phyloP scores from a whole-genome alignment of 2,888 invertebrate species.

The Mantis religiosa region DNA sequence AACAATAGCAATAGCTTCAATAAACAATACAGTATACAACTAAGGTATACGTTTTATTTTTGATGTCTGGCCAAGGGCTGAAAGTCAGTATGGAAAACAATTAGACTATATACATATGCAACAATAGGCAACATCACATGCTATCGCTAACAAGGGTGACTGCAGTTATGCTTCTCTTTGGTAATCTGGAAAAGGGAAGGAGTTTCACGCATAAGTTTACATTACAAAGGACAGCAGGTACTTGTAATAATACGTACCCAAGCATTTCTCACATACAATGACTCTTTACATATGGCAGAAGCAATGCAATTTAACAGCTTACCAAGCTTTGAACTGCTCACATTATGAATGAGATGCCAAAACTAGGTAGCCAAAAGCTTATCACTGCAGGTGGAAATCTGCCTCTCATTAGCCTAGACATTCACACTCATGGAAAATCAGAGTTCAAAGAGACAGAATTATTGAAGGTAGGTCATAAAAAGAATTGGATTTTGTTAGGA shows the following conservation, averaged over 20 bases:
- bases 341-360: background rate
- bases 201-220: background rate
- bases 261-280: background rate
- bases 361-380: background rate
- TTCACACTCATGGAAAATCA: background rate
- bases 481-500: background rate
- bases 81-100: background rate
- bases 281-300: background rate
- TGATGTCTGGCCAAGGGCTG: background rate
- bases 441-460: background rate
- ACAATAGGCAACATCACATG: background rate
- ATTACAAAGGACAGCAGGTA: too few relatives aligned
- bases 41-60: background rate
- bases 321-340: background rate
- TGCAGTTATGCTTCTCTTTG: background rate
- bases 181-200: background rate
- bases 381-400: background rate
- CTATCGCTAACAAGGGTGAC: background rate
- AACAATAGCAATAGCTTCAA: background rate
- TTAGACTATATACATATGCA: background rate
- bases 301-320: background rate
- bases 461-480: background rate
- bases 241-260: background rate
- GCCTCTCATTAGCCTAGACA: background rate
- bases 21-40: background rate